Evolutionary conservation across 2,113 vertebrate genomes (phyloP), one percentile per base, ranked within the genome.

Genomic region (Haemorhous mexicanus): DNA sequence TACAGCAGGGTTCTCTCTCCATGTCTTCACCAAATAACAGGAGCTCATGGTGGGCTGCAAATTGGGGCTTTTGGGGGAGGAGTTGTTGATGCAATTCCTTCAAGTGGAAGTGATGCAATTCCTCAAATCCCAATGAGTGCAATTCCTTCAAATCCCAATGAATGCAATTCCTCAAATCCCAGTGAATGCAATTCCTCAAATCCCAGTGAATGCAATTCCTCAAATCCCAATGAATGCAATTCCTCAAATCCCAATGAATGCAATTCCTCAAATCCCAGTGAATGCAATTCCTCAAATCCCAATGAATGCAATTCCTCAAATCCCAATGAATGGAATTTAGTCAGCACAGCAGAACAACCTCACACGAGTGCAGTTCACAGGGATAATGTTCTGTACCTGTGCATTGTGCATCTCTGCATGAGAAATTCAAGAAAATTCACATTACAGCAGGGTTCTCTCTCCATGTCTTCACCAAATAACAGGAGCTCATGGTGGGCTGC

Each of bases 361-460:
- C 47, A 14, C 10, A 1, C 1, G 7, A 6, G 30, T 21, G n/a
- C 30, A 33, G 2, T 46, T 85, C 52, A 1, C 52, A 53, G 28
- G 52, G 52, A 53, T 5, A 6, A 35, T 4, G 33, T 81, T 35
- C 13, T 41, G n/a, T 16, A 6, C 4, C 0, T 3, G 32, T 4
- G 5, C 39, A 5, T 21, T 50, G 39, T 56, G 24, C 52, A 17
- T 32, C 70, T 63, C 74, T 59, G 66, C 39, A 0, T 19, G 53
- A 6, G 66, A 24, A 39, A 32, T 10, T 4, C 1, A 32, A 17
- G 52, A 53, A 53, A 30, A 53, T 30, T 30, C 52, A 30, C 4
- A 0, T 53, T 30, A 0, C 37, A 52, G 62, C 30, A 8, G 79
- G 41, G 27, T 35, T 37, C 0, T 63, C 32, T 46, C 74, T 78